Evolutionary conservation across 2,113 vertebrate species (phyloP), one percentile per base, ranked within the genome.

Genomic region (Cariama cristata): DNA sequence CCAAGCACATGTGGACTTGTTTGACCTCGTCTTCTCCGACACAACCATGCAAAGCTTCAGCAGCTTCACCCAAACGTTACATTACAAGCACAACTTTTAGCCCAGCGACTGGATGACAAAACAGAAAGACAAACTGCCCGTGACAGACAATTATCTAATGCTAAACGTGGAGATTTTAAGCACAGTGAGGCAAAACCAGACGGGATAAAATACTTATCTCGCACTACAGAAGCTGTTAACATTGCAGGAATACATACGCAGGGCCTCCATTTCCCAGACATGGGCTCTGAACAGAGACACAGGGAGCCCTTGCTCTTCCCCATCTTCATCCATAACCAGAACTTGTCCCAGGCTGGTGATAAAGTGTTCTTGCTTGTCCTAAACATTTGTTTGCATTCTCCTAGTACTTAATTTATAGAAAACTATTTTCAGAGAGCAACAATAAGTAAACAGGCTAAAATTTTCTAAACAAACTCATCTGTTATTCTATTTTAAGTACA

Each of bases 401-500:
- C 67, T 35, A 52, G 9, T 24, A 63, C 44, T 82, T 81, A 79
- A 71, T n/a, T 74, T 58, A 84, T 11, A 79, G 42, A 58, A 79
- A 60, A 68, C 21, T 68, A 75, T 82, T 94, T 67, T 88, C 74
- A 85, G 81, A 73, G 17, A 85, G 49, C 9, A 90, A 79, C 42
- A 79, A 20, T 22, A 88, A 96, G 58, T 64, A 94, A 89, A 90
- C 18, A 69, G 14, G 30, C n/a, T 69, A 79, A 87, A 79, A 73
- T 62, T 79, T 73, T 64, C 77, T 58, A 85, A 91, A 90, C 6
- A 93, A 94, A 93, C 4, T 8, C 27, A 85, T 91, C 71, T 26
- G 13, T 76, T 90, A 85, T 32, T 84, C 56, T 64, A 63, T 74
- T 92, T 74, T 87, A 92, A 90, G 59, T 87, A 58, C 66, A 92